Evolutionary conservation across 2,113 vertebrate species (phyloP).

Genomic region (Oriolus oriolus): DNA sequence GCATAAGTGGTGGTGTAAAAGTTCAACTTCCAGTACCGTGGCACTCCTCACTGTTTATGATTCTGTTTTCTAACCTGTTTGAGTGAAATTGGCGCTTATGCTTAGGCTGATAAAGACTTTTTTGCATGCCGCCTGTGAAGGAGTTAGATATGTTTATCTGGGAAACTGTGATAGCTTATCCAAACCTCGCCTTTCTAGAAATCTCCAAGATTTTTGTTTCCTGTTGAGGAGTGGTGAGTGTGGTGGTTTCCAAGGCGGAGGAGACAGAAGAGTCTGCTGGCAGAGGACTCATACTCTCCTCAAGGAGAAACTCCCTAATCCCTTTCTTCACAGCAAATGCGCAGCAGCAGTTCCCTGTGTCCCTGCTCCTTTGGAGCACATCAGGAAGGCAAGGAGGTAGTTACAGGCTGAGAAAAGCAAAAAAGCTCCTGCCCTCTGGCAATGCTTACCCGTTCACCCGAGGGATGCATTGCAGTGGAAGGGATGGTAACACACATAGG

Average conservation of each 20-base stretch:
- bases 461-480: background rate
- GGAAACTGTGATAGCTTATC: background rate
- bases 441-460: too few species aligned
- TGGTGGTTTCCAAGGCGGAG: background rate
- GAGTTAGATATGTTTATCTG: background rate
- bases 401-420: background rate
- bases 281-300: background rate
- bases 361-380: background rate
- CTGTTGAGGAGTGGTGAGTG: background rate
- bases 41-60: background rate
- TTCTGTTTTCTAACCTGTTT: background rate
- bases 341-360: background rate
- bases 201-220: background rate
- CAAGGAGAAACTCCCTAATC: background rate
- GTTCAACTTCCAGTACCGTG: background rate
- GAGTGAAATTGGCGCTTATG: background rate
- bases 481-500: background rate
- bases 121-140: background rate
- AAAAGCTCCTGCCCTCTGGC: background rate
- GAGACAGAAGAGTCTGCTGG: rapidly evolving
- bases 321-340: background rate
- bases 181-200: background rate
- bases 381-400: background rate
- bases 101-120: background rate
- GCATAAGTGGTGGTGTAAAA: background rate